Percentiles rank a stretch among this genome's conserved stretches.
Conservation (phyloP, 2,888 invertebrate genomes). For the Hybos culiciformis region DNA sequence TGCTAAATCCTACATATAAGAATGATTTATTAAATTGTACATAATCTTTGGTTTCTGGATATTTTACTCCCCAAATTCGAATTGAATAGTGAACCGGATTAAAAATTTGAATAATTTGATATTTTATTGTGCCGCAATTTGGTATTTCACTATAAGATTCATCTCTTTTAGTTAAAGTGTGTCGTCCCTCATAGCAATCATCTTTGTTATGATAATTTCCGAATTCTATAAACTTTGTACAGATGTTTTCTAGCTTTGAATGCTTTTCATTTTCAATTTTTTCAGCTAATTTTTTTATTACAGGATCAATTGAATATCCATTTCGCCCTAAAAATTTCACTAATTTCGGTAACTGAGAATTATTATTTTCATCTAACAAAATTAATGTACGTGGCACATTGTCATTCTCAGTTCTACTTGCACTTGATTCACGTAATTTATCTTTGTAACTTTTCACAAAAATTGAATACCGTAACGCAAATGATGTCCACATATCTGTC, state of each 20-base stretch:
- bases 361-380: conserved; percentile 44
- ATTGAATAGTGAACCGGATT: too few relatives aligned
- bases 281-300: not conserved
- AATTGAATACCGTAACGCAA: conserved; percentile 54
- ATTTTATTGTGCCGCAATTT: not conserved
- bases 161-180: conserved; percentile 44
- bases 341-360: conserved; percentile 46
- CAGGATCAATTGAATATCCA: not conserved
- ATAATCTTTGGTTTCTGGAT: too few relatives aligned
- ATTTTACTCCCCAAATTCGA: too few relatives aligned
- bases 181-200: conserved; percentile 47
- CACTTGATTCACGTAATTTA: conserved; percentile 12
- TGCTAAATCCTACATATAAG: too few relatives aligned
- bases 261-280: conserved; percentile 16
- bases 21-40: too few relatives aligned
- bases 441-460: conserved; percentile 46
- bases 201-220: conserved; percentile 47
- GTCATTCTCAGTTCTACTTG: not conserved
- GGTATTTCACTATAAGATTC: conserved; percentile 41
- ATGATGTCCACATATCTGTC: conserved; percentile 48
- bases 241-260: conserved; percentile 17
- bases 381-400: conserved; percentile 35
- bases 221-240: conserved; percentile 46
- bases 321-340: conserved; percentile 38
- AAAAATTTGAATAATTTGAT: too few relatives aligned